phyloP scores from a whole-genome alignment of 2,888 invertebrate species.

The Athalia cordata region DNA sequence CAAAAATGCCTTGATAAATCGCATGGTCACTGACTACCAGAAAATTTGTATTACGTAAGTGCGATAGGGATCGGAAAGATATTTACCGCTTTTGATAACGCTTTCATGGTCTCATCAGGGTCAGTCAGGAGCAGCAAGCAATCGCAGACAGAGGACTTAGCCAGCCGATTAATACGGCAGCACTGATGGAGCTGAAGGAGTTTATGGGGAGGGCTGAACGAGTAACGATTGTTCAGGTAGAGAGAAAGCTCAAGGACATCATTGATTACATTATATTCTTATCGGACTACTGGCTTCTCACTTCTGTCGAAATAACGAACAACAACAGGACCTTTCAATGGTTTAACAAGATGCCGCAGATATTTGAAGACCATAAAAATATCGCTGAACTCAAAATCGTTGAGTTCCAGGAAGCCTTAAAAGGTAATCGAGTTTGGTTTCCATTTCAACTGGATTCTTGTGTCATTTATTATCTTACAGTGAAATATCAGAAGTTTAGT shows the following conservation, averaged over 20 bases:
- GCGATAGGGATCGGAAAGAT: neutral
- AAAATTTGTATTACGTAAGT: constrained; percentile 82
- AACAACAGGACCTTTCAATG: constrained; percentile 91
- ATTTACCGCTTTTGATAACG: too few species aligned
- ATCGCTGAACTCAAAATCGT: constrained; percentile 87
- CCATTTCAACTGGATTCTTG: neutral
- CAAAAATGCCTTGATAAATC: constrained; percentile 81
- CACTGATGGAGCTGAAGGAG: constrained; percentile 88
- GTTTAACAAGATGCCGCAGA: constrained; percentile 87
- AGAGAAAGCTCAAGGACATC: constrained; percentile 82
- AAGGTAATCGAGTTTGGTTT: constrained; percentile 69
- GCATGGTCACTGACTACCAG: constrained; percentile 89
- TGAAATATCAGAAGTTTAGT: constrained; percentile 86
- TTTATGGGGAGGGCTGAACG: constrained; percentile 86
- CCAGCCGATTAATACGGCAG: constrained; percentile 88
- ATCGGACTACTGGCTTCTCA: constrained; percentile 86
- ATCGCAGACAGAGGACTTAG: constrained; percentile 87
- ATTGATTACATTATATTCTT: constrained; percentile 87
- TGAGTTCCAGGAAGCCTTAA: constrained; percentile 90
- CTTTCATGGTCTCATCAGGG: constrained; percentile 73
- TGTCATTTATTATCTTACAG: constrained; percentile 49
- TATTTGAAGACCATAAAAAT: constrained; percentile 87
- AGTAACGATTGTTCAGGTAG: constrained; percentile 83
- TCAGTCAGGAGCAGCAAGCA: constrained; percentile 87
- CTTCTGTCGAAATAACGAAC: constrained; percentile 88